A percentile compares a stretch with the other conserved stretches of the same genome.
Evolutionary conservation across 2,888 invertebrate genomes (phyloP).

Genomic region (Zaprionus obscuricornis): DNA sequence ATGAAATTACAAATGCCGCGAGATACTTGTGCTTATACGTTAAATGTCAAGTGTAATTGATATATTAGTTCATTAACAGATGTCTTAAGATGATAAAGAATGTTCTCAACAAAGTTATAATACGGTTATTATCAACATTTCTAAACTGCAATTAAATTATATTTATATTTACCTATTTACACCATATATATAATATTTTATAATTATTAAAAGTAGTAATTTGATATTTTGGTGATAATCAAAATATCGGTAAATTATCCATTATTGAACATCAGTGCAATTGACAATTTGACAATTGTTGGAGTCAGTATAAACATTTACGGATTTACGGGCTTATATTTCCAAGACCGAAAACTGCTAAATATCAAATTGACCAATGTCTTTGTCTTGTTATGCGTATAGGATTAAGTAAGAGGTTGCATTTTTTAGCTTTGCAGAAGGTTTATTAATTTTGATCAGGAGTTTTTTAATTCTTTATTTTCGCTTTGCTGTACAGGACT

Average conservation of each 20-base stretch:
- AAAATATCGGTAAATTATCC: not conserved
- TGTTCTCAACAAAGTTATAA: conserved; percentile 7
- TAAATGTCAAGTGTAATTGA: conserved; percentile 40
- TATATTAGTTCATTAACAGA: conserved; percentile 47
- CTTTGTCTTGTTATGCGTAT: too few relatives aligned
- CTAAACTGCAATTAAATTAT: conserved; percentile 44
- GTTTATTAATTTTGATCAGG: too few relatives aligned
- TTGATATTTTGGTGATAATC: too few relatives aligned
- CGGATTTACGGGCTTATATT: too few relatives aligned
- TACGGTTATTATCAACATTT: conserved; percentile 30
- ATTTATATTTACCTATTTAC: conserved; percentile 8
- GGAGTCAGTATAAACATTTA: not conserved
- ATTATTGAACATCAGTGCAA: not conserved
- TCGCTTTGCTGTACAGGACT: too few relatives aligned
- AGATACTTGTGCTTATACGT: conserved; percentile 53
- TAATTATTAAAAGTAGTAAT: not conserved
- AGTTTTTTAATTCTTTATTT: too few relatives aligned
- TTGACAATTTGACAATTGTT: not conserved
- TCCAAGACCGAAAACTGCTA: too few relatives aligned
- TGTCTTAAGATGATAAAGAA: conserved; percentile 38
- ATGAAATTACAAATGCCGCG: conserved; percentile 35
- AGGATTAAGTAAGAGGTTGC: too few relatives aligned
- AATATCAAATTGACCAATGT: too few relatives aligned
- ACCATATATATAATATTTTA: too few relatives aligned
- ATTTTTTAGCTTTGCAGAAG: too few relatives aligned